phyloP scores from a whole-genome alignment of 2,888 invertebrate species.

The Himalopsyche anomala region DNA sequence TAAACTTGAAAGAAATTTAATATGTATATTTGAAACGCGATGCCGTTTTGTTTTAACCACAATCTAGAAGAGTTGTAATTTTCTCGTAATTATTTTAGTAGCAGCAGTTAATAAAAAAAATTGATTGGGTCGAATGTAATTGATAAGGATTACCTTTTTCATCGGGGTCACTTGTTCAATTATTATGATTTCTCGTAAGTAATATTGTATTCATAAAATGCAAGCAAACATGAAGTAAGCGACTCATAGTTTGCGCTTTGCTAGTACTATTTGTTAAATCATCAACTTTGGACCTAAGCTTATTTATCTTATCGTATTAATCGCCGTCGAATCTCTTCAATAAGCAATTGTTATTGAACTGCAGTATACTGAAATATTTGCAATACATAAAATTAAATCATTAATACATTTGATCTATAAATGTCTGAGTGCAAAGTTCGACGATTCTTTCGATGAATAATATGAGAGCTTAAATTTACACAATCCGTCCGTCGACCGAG shows the following conservation, averaged over 20 bases:
- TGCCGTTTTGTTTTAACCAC: background rate
- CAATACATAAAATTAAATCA: no score
- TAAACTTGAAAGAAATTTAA: background rate
- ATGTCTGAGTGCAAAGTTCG: no score
- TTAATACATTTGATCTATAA: background rate
- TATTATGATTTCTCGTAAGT: background rate
- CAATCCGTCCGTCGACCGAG: no score
- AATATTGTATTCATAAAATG: background rate
- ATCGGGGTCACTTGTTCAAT: background rate
- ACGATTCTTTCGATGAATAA: no score
- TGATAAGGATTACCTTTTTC: background rate
- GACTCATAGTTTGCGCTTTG: background rate
- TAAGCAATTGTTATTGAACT: slow-evolving; percentile 8
- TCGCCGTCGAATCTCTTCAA: background rate
- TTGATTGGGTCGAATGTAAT: background rate
- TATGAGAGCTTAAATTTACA: no score
- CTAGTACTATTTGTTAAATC: background rate
- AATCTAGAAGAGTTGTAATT: background rate
- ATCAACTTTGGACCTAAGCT: background rate
- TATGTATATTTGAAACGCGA: background rate
- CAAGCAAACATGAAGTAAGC: background rate
- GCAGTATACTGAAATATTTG: no score
- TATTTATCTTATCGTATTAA: background rate
- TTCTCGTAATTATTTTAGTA: no score
- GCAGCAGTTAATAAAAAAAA: no score